These are phyloP conservation scores for Temnothorax longispinosus DNA, from an alignment of 1,140 invertebrate species.

Conservation along the genomic window DNA sequence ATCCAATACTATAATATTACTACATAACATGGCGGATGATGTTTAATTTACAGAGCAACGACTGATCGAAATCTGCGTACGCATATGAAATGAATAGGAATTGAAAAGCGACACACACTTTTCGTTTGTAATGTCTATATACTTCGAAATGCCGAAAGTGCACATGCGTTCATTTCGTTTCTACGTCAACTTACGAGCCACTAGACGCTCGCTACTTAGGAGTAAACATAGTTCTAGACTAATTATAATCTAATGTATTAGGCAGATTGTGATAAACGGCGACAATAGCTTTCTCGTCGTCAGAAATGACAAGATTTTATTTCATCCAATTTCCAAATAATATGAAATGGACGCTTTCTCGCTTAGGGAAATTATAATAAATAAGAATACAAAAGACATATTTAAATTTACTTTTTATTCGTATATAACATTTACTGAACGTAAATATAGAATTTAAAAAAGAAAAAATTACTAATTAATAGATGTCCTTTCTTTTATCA, in stretches of 20 bases:
- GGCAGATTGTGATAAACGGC: conserved; percentile 60
- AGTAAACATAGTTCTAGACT: conserved; percentile 51
- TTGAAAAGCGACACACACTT: conserved; percentile 15
- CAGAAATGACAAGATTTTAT: conserved; percentile 45
- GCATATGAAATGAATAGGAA: conserved; percentile 40
- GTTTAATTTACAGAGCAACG: conserved; percentile 57
- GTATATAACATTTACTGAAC: background rate
- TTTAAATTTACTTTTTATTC: background rate
- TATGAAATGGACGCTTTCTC: background rate
- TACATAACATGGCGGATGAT: conserved; percentile 7
- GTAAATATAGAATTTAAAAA: background rate
- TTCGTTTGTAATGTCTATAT: conserved; percentile 25
- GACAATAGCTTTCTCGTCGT: conserved; percentile 54
- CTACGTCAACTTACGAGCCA: conserved; percentile 41
- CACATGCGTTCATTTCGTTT: conserved; percentile 39
- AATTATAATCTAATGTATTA: conserved; percentile 48
- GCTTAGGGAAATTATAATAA: background rate
- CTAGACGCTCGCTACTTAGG: conserved; percentile 41
- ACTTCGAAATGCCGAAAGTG: conserved; percentile 30
- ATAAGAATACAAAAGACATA: conserved; percentile 9
- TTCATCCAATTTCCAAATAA: background rate
- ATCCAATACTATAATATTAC: conserved; percentile 28
- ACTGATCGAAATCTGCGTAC: conserved; percentile 37
- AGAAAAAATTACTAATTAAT: background rate
- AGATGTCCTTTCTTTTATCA: background rate